Conservation (phyloP, 2,797 vertebrate species). For the Benthosema pterotum region DNA sequence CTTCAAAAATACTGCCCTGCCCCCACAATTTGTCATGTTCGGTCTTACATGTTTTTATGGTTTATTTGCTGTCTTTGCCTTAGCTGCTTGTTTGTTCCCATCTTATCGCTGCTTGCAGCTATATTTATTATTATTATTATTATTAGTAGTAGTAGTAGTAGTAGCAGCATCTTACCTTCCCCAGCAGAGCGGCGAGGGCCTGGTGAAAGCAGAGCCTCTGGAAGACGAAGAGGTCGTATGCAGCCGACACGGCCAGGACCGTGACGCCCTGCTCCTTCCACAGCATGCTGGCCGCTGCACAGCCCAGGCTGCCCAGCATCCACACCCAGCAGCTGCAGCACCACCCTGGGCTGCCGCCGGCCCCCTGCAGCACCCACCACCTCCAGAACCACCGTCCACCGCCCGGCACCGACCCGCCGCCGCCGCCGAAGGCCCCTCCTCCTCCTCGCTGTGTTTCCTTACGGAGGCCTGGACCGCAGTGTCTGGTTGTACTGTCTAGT, state of each 20-base stretch:
- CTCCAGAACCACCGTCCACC: constrained; percentile 90
- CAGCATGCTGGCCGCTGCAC: constrained; percentile 91
- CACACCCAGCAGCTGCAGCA: constrained; percentile 87
- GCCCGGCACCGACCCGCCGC: constrained; percentile 57
- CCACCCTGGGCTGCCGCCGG: constrained; percentile 72
- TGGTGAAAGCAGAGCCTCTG: constrained; percentile 87
- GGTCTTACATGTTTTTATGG: too few species aligned
- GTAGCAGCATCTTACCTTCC: constrained; percentile 92
- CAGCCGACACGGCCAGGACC: constrained; percentile 88
- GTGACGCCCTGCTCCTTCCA: constrained; percentile 98
- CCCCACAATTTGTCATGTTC: too few species aligned
- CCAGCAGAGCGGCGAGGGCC: constrained; percentile 79
- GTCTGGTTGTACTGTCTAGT: too few species aligned
- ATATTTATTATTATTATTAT: too few species aligned
- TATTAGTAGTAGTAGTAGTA: too few species aligned
- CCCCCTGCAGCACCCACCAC: too few species aligned
- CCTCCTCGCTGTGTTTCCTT: too few species aligned
- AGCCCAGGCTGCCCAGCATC: constrained; percentile 87
- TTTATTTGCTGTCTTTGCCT: too few species aligned
- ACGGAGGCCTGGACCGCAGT: too few species aligned
- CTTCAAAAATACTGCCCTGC: too few species aligned
- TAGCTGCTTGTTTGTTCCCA: too few species aligned
- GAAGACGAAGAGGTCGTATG: constrained; percentile 93
- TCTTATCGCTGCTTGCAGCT: too few species aligned
- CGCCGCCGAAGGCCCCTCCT: not conserved